Conservation (phyloP, 2,888 invertebrate species). For the Conus canariensis region DNA sequence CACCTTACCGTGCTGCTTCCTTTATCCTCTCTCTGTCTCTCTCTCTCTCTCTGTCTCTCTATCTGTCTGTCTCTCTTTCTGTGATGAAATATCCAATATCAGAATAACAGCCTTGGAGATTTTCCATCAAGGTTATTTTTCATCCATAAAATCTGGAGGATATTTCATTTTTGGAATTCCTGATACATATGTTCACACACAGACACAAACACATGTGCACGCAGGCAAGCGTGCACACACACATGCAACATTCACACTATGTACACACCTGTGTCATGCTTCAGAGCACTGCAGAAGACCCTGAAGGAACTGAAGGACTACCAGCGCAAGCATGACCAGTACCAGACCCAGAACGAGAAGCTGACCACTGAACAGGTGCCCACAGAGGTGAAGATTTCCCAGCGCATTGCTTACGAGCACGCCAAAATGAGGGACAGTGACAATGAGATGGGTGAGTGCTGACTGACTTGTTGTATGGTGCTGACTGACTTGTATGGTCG, state of each 20-base stretch:
- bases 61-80: too few species aligned
- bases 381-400: conserved; percentile 71
- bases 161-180: too few species aligned
- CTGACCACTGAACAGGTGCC: conserved; percentile 79
- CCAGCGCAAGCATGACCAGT: conserved; percentile 83
- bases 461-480: too few species aligned
- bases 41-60: background rate
- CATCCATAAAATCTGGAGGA: too few species aligned
- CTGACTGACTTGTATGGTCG: background rate
- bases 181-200: background rate
- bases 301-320: conserved; percentile 84
- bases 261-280: background rate
- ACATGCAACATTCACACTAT: too few species aligned
- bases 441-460: conserved; percentile 71
- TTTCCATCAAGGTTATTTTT: too few species aligned
- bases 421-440: conserved; percentile 75
- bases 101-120: too few species aligned
- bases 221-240: too few species aligned
- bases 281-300: conserved; percentile 83
- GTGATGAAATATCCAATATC: too few species aligned
- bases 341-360: conserved; percentile 83
- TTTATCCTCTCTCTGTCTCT: background rate
- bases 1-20: too few species aligned
- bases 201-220: too few species aligned
- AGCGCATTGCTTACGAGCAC: conserved; percentile 78